Base-by-base conservation (phyloP, 2,888 invertebrate species). In the Trypoxylon attenuatum region DNA sequence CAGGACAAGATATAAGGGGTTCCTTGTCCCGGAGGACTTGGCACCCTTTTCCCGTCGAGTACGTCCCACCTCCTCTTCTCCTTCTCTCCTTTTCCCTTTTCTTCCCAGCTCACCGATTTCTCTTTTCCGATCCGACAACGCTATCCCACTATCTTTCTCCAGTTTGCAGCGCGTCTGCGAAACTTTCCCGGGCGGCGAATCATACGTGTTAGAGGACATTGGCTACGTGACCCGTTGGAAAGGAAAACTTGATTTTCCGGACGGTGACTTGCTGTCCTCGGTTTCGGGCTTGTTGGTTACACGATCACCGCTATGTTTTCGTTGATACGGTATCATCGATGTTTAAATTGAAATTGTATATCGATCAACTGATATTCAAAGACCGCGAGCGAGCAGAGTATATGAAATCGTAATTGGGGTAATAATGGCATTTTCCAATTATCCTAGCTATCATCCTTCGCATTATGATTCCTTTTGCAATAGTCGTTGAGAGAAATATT, bases 1-100 rank as follows among this genome's bases (percentile, higher is more conserved):
- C 77, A 71, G 63, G 71, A 62, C 75, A 69, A 79, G 78, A 76
- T 78, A 75, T 78, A 76, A 74, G 71, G 69, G 66, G 56, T 25
- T 63, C 52, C 45, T 45, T 47, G 50, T 60, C 71, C 63, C 59
- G 29, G 33, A 51, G 67, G 74, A 80, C 59, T 74, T 69, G 64
- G 67, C 73, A 70, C 69, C 72, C 73, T 69, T 62, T 69, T 61
- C 67, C 60, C 64, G 45, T 38, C 5, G 46, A 47, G 46, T 54
- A 52, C 33, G 50, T 25, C 5, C 46, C 13, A 41, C 57, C 58
- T 63, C 43, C 50, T 61, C 45, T 43, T 55, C 62, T 52, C 43
- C 54, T 53, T 55, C 22, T 25, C 55, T 55, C 69, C 45, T 6
- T 52, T 58, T 50, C 27, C 46, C 25, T 47, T 33, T 55, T 51